phyloP scores from a whole-genome alignment of 2,797 vertebrate species.

The Falco concolor region DNA sequence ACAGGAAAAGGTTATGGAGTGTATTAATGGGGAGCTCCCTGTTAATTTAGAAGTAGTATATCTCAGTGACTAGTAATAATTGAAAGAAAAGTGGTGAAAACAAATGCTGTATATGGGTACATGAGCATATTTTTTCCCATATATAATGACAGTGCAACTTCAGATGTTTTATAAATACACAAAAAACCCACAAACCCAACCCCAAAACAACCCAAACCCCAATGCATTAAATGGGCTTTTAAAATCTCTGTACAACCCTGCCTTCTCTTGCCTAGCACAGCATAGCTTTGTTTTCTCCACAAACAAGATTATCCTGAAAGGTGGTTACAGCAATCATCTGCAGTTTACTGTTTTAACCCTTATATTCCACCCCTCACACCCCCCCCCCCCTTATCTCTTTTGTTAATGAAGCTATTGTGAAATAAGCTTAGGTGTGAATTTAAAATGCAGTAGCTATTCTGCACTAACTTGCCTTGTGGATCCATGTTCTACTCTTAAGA shows the following conservation, averaged over 20 bases:
- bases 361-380: background rate
- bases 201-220: background rate
- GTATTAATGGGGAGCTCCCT: background rate
- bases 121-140: background rate
- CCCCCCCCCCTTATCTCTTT: background rate
- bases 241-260: background rate
- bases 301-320: background rate
- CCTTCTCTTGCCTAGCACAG: background rate
- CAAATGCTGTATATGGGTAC: background rate
- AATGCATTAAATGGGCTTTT: background rate
- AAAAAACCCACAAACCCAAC: background rate
- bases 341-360: background rate
- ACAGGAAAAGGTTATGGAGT: background rate
- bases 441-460: background rate
- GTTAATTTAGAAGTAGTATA: background rate
- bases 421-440: background rate
- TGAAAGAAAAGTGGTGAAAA: background rate
- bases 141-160: background rate
- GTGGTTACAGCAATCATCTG: background rate
- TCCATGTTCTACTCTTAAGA: background rate
- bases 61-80: background rate
- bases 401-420: background rate
- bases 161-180: background rate
- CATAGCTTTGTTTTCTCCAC: background rate
- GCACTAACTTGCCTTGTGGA: background rate